phyloP scores from a whole-genome alignment of 2,888 invertebrate species.

The Parnassius mnemosyne region DNA sequence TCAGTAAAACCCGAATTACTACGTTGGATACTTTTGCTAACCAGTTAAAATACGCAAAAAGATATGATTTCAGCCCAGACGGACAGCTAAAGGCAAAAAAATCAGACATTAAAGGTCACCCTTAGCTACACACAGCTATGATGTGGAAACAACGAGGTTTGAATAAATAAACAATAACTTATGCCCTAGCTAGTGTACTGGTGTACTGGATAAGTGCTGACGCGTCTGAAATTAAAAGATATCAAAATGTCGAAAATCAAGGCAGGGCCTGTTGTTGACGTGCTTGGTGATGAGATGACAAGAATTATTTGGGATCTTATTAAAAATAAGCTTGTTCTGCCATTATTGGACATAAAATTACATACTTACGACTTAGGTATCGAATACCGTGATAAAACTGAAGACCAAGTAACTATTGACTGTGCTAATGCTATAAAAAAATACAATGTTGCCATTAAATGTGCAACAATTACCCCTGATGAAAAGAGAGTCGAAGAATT shows the following conservation, averaged over 20 bases:
- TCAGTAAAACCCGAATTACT: no score
- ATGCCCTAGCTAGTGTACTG: no score
- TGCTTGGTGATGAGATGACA: conserved; percentile 98
- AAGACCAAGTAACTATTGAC: conserved; percentile 97
- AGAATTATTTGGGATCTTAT: conserved; percentile 99
- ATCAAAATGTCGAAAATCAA: conserved; percentile 83
- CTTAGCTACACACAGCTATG: no score
- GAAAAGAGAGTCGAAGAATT: conserved; percentile 97
- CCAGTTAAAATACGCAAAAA: no score
- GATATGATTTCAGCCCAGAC: no score
- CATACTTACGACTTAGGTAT: conserved; percentile 97
- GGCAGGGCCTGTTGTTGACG: conserved; percentile 94
- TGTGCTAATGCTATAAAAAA: conserved; percentile 98
- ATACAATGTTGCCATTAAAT: conserved; percentile 99
- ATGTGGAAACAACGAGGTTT: no score
- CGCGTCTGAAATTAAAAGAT: no score
- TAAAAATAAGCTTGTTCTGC: conserved; percentile 97
- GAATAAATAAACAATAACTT: no score
- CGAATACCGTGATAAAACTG: conserved; percentile 95
- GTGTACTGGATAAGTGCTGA: no score
- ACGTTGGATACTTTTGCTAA: no score
- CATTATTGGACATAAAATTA: conserved; percentile 96
- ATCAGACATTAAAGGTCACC: no score
- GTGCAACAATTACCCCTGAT: conserved; percentile 99
- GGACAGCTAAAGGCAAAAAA: no score